phyloP scores from a whole-genome alignment of 2,888 invertebrate species.

The Andrena praecox region DNA sequence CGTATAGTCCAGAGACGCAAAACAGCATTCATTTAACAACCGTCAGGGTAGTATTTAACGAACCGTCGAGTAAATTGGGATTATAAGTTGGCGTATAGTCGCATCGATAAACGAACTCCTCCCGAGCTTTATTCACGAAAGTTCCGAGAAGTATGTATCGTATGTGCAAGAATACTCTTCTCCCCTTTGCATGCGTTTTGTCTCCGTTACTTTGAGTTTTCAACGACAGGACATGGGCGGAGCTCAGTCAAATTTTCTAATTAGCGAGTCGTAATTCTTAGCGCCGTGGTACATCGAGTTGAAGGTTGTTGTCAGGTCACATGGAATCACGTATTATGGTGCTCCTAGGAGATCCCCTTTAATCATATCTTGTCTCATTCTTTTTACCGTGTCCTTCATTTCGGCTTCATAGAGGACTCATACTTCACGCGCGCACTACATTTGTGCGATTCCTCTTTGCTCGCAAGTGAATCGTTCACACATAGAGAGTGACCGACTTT shows the following conservation, averaged over 20 bases:
- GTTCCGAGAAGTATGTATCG: conserved; percentile 36
- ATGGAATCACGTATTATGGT: conserved; percentile 57
- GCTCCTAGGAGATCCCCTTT: conserved; percentile 56
- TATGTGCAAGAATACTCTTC: conserved; percentile 41
- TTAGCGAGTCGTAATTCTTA: conserved; percentile 41
- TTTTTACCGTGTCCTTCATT: conserved; percentile 59
- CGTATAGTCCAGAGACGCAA: conserved; percentile 43
- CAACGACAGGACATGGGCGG: conserved; percentile 51
- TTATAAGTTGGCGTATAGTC: conserved; percentile 38
- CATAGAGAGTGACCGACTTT: conserved; percentile 44
- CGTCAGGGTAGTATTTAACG: conserved; percentile 26
- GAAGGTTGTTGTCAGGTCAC: conserved; percentile 59
- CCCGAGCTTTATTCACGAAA: conserved; percentile 31
- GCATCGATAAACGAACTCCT: conserved; percentile 24
- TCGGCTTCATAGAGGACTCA: conserved; percentile 63
- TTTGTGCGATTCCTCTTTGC: conserved; percentile 55
- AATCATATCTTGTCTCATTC: conserved; percentile 61
- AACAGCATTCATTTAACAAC: conserved; percentile 26
- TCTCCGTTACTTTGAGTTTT: conserved; percentile 52
- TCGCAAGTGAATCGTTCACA: conserved; percentile 39
- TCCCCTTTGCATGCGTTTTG: conserved; percentile 61
- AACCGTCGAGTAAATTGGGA: conserved; percentile 22
- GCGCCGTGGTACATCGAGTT: conserved; percentile 39
- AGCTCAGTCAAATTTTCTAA: conserved; percentile 47
- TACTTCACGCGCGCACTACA: conserved; percentile 54